Evolutionary conservation across 2,113 vertebrate genomes (phyloP), one percentile per base, ranked within the genome.

Genomic region (Aphyosemion australe): DNA sequence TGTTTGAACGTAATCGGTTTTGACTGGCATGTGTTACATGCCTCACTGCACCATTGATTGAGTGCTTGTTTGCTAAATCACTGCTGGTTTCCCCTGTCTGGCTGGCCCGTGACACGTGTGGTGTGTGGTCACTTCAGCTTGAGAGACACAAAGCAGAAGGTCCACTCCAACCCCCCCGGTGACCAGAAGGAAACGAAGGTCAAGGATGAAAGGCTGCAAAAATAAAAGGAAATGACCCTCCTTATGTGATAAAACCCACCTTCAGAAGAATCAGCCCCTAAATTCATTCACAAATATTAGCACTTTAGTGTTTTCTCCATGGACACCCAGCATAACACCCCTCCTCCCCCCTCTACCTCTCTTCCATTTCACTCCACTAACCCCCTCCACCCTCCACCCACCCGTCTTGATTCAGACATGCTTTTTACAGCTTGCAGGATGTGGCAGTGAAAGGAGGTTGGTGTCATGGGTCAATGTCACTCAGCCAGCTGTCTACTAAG

Each of bases 51-150:
- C 91, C 91, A 95, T 96, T 95, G 94, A 95, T 94, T 95, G 93
- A 94, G 93, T 75, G 76, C 87, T 95, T 90, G 91, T 94, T 95
- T 95, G 93, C 94, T 95, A 95, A 96, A 96, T 96, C 95, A 95
- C 90, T 89, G 92, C 85, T 88, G 89, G 89, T 92, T 89, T 83
- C 82, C 88, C 87, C 74, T 78, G 88, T 91, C 92, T 90, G 86
- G 86, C 84, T 78, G 86, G 70, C 89, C 87, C 80, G 88, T 87
- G 90, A 89, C 89, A 93, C 91, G 57, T 82, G 88, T 83, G 89
- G 88, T 85, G 89, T 90, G 88, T 89, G 89, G 88, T 91, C 90
- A 88, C 88, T 89, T 89, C 61, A 72, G 75, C 73, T 71, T 49
- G 50, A 52, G 54, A 54, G 53, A 51, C 58, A 52, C 20, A 63